Evolutionary conservation across 2,797 vertebrate species (phyloP).

Genomic region (Philypnodon macrostomus): DNA sequence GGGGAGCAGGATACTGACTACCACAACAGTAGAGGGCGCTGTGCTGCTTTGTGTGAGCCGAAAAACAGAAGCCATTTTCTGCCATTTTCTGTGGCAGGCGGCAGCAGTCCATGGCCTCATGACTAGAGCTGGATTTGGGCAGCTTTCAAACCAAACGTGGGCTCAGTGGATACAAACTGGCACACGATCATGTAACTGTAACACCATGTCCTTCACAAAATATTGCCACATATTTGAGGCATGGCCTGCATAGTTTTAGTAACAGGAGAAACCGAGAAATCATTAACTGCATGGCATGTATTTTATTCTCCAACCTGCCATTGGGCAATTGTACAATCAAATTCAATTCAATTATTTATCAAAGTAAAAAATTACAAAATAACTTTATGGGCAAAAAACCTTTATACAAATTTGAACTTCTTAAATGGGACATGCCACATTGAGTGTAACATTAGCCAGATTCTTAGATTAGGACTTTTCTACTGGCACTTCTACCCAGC

Average conservation of each 20-base stretch:
- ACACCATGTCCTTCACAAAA: conserved; percentile 52
- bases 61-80: conserved; percentile 72
- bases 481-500: too few relatives aligned
- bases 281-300: background rate
- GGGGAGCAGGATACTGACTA: conserved; percentile 29
- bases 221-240: conserved; percentile 54
- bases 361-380: conserved; percentile 8
- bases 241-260: conserved; percentile 37
- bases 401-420: conserved; percentile 19
- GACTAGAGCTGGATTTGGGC: background rate
- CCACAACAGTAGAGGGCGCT: conserved; percentile 67
- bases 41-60: conserved; percentile 27
- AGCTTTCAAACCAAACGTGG: conserved; percentile 3
- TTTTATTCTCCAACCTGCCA: background rate
- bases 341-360: conserved; percentile 32
- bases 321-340: conserved; percentile 25
- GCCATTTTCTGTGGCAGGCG: too few relatives aligned
- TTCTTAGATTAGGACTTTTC: too few relatives aligned
- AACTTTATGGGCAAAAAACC: conserved; percentile 12
- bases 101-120: conserved; percentile 25
- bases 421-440: background rate
- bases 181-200: conserved; percentile 60
- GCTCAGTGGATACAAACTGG: too few relatives aligned
- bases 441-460: too few relatives aligned
- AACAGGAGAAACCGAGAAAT: conserved; percentile 21